phyloP scores from a whole-genome alignment of 2,113 vertebrate genomes.

The Polypterus bichir region DNA sequence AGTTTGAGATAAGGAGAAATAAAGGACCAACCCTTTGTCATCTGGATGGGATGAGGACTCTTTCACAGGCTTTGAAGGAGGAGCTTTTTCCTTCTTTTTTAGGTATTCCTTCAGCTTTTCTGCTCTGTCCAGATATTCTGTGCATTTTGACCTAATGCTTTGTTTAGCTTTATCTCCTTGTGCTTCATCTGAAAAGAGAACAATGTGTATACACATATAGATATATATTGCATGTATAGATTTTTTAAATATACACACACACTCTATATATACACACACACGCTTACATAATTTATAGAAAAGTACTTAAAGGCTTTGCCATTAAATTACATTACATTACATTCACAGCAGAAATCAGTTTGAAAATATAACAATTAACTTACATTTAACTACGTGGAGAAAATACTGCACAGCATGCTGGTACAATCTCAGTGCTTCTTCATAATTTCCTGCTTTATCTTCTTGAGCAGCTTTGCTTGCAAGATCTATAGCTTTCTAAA shows the following conservation, averaged over 20 bases:
- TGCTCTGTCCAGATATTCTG: constrained; percentile 86
- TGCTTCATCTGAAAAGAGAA: constrained; percentile 70
- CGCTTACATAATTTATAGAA: too few relatives aligned
- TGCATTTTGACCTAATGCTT: constrained; percentile 81
- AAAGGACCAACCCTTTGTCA: constrained; percentile 74
- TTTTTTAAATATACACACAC: too few relatives aligned
- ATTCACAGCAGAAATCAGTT: neutral
- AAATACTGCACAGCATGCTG: constrained; percentile 88
- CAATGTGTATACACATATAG: constrained; percentile 1
- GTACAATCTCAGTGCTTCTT: constrained; percentile 80
- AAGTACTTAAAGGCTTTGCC: too few relatives aligned
- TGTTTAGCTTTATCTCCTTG: constrained; percentile 86
- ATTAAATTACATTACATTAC: too few relatives aligned
- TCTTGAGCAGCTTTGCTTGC: constrained; percentile 81
- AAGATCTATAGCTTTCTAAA: constrained; percentile 86
- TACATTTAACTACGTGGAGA: constrained; percentile 87
- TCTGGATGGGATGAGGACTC: constrained; percentile 68
- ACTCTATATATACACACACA: too few relatives aligned
- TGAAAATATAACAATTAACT: constrained; percentile 27
- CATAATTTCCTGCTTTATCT: constrained; percentile 80
- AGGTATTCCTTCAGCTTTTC: constrained; percentile 89
- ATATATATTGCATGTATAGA: too few relatives aligned
- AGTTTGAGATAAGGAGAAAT: neutral
- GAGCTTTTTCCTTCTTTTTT: constrained; percentile 74
- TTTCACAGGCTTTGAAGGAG: constrained; percentile 76